phyloP scores from a whole-genome alignment of 1,140 invertebrate species.

The Lordiphosa mommai region DNA sequence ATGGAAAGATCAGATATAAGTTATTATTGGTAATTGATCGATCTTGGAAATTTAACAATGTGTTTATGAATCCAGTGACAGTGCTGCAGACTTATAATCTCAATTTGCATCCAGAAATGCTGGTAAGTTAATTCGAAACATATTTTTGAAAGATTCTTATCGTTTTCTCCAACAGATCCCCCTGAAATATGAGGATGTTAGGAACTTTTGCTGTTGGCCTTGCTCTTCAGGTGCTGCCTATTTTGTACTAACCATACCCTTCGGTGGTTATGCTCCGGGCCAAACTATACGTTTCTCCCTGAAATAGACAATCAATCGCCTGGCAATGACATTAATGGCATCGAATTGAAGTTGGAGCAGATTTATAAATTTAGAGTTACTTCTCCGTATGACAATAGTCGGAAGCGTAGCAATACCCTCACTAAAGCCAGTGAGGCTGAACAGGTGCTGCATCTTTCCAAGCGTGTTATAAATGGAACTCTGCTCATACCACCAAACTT shows the following conservation, averaged over 20 bases:
- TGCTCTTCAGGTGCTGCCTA: conserved; percentile 54
- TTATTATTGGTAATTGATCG: conserved; percentile 85
- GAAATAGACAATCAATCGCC: conserved; percentile 58
- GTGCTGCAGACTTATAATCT: conserved; percentile 87
- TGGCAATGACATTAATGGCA: conserved; percentile 45
- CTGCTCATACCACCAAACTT: conserved; percentile 54
- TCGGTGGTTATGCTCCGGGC: conserved; percentile 67
- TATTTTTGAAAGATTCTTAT: not conserved
- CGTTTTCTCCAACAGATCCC: conserved; percentile 35
- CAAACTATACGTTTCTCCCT: conserved; percentile 51
- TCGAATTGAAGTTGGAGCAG: conserved; percentile 30
- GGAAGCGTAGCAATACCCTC: conserved; percentile 23
- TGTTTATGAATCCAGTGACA: conserved; percentile 85
- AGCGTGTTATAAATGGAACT: conserved; percentile 41
- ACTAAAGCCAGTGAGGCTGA: conserved; percentile 14
- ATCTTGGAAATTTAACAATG: conserved; percentile 87
- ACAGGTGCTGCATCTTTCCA: conserved; percentile 45
- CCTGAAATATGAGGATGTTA: conserved; percentile 43
- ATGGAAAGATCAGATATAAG: conserved; percentile 85
- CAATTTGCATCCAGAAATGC: conserved; percentile 81
- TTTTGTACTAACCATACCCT: conserved; percentile 53
- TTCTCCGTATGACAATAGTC: conserved; percentile 28
- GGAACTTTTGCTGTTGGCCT: conserved; percentile 66
- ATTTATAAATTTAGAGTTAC: conserved; percentile 36
- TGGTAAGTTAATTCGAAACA: conserved; percentile 29